Conservation (phyloP, 1,140 invertebrate genomes). For the Atta colombica region DNA sequence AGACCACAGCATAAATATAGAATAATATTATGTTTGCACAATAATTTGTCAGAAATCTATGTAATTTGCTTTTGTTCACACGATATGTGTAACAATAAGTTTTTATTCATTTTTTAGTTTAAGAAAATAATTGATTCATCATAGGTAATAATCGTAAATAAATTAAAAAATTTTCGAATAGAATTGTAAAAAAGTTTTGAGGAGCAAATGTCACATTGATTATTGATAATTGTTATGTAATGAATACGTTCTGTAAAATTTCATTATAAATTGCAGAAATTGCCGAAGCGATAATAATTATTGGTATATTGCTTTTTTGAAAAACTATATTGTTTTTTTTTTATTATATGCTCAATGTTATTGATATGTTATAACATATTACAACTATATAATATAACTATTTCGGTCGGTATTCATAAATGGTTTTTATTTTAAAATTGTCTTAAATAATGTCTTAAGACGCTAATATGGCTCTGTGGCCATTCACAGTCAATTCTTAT, state of each 20-base stretch:
- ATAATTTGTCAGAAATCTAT: slow-evolving; percentile 2
- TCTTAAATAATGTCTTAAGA: no score
- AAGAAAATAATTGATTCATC: not conserved
- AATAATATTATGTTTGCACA: not conserved
- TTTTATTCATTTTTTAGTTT: not conserved
- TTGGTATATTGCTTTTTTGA: not conserved
- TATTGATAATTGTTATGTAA: not conserved
- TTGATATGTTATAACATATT: not conserved
- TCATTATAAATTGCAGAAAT: not conserved
- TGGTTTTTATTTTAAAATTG: no score
- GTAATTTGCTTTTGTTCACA: not conserved
- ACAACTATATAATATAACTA: not conserved
- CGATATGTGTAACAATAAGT: not conserved
- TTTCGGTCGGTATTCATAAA: not conserved
- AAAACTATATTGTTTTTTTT: not conserved
- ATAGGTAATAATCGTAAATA: not conserved
- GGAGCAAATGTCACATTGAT: not conserved
- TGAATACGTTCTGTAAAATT: not conserved
- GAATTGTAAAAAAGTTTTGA: not conserved
- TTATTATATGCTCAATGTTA: not conserved
- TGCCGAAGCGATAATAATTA: not conserved
- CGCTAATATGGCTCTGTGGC: no score
- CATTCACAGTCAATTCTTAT: no score
- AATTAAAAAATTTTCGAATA: not conserved
- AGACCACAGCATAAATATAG: slow-evolving; percentile 7